A percentile compares a stretch with the other conserved stretches of the same genome.
phyloP scores from a whole-genome alignment of 2,888 invertebrate species.

The Deilephila elpenor region DNA sequence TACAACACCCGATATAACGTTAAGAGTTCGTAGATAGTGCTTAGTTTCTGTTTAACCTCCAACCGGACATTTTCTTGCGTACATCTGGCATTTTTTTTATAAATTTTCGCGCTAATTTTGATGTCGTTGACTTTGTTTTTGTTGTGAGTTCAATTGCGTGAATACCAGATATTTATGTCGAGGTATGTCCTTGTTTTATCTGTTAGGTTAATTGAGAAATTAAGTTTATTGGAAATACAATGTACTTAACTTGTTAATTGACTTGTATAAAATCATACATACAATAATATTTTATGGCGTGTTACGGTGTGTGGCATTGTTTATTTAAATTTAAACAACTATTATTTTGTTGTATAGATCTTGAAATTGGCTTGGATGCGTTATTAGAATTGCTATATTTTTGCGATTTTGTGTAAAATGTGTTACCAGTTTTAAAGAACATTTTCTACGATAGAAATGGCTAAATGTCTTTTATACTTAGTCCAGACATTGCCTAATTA shows the following conservation, averaged over 20 bases:
- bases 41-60: conserved; percentile 19
- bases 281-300: neutral
- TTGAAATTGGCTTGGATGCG: too few relatives aligned
- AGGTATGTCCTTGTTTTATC: conserved; percentile 13
- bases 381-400: too few relatives aligned
- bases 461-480: too few relatives aligned
- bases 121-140: neutral
- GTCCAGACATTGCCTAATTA: too few relatives aligned
- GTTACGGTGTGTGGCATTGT: neutral
- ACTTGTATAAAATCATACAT: neutral
- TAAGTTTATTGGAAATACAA: neutral
- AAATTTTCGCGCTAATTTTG: neutral
- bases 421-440: too few relatives aligned
- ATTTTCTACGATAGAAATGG: too few relatives aligned
- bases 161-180: neutral
- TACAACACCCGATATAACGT: conserved; percentile 1
- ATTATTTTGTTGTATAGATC: too few relatives aligned
- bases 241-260: neutral
- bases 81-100: neutral
- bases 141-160: neutral
- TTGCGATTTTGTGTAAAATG: too few relatives aligned
- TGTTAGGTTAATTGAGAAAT: neutral
- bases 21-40: neutral
- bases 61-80: neutral
- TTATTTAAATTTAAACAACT: neutral